phyloP scores from a whole-genome alignment of 2,888 invertebrate genomes.

The Yponomeuta plumbellus region DNA sequence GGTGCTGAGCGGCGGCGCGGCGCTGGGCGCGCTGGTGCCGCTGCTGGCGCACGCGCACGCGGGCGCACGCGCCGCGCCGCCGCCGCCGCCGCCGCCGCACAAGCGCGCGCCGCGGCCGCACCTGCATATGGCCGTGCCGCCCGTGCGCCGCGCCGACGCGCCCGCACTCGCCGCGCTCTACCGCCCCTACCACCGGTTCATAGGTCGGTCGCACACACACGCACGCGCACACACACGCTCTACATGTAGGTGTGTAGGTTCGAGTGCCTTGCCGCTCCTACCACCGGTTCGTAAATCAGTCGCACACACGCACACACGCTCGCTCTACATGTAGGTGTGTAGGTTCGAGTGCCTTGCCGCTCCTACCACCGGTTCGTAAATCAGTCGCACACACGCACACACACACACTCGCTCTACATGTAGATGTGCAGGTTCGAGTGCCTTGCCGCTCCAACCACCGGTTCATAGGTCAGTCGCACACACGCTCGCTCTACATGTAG shows the following conservation, averaged over 20 bases:
- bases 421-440: constrained; percentile 54
- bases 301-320: constrained; percentile 83
- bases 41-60: constrained; percentile 89
- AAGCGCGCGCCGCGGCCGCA: constrained; percentile 88
- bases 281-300: constrained; percentile 90
- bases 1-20: constrained; percentile 85
- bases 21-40: constrained; percentile 89
- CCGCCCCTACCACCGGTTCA: constrained; percentile 91
- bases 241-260: too few species aligned
- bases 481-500: constrained; percentile 60
- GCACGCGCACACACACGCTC: constrained; percentile 87
- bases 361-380: constrained; percentile 95
- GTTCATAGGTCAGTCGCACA: constrained; percentile 83
- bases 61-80: constrained; percentile 34
- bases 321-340: too few species aligned
- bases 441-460: constrained; percentile 93
- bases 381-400: constrained; percentile 83
- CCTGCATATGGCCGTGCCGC: constrained; percentile 90
- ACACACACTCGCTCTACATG: constrained; percentile 83
- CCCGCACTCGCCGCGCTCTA: constrained; percentile 91
- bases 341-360: constrained; percentile 86
- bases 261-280: constrained; percentile 88
- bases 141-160: constrained; percentile 81
- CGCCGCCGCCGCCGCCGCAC: constrained; percentile 37
- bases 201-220: constrained; percentile 82